A percentile compares a stretch with the other conserved stretches of the same genome.
Conservation (phyloP, 2,113 vertebrate genomes). For the Onychorhynchus coronatus region DNA sequence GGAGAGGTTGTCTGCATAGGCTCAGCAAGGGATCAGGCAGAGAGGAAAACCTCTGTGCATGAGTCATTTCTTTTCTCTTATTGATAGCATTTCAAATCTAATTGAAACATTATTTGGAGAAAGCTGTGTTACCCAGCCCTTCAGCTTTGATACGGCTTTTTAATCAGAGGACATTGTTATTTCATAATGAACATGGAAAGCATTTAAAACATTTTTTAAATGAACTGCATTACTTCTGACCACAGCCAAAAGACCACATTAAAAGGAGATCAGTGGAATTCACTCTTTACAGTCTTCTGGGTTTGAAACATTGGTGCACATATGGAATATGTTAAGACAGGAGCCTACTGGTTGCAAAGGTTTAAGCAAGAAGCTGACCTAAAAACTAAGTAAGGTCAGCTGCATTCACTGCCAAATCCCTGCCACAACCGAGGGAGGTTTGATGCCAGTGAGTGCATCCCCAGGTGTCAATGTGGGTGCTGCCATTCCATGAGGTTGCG, state of each 20-base stretch:
- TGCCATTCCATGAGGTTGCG: accelerated
- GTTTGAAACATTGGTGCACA: background rate
- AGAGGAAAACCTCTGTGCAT: background rate
- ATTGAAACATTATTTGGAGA: slow-evolving; percentile 59
- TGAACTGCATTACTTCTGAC: slow-evolving; percentile 33
- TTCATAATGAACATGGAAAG: slow-evolving; percentile 46
- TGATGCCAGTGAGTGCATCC: background rate
- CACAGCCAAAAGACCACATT: slow-evolving; percentile 56
- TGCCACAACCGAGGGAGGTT: background rate
- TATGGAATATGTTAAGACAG: background rate
- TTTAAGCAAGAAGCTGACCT: background rate
- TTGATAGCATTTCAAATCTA: slow-evolving; percentile 41
- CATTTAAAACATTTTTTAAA: slow-evolving; percentile 62
- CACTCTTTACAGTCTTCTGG: background rate
- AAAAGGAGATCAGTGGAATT: slow-evolving; percentile 38
- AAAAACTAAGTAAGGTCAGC: background rate
- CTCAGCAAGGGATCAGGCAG: background rate
- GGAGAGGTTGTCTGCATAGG: background rate
- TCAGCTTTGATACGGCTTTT: slow-evolving; percentile 60
- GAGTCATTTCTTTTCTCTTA: background rate
- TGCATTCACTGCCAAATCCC: background rate
- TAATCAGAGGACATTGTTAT: slow-evolving; percentile 67
- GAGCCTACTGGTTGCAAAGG: background rate
- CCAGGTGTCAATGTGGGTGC: background rate
- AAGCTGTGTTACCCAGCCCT: background rate